Evolutionary conservation across 2,888 invertebrate species (phyloP).

Genomic region (Galerucella calmariensis): DNA sequence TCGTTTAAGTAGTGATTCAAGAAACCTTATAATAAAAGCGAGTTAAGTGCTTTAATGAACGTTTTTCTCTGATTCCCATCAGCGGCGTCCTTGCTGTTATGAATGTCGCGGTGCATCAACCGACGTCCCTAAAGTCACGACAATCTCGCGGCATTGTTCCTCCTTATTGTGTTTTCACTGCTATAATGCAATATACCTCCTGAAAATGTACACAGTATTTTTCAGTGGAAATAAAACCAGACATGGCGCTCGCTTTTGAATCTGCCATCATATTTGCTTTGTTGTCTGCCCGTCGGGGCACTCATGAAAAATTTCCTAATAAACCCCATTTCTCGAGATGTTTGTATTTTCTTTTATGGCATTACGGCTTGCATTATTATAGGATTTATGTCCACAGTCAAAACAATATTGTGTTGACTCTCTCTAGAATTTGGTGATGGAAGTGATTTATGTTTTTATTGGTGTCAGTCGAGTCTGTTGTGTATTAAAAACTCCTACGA

Average conservation of each 20-base stretch:
- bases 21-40: neutral
- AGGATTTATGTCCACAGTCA: constrained; percentile 27
- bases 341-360: constrained; percentile 36
- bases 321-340: constrained; percentile 35
- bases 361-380: constrained; percentile 23
- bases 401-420: constrained; percentile 24
- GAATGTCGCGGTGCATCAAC: constrained; percentile 21
- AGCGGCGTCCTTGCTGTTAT: constrained; percentile 19
- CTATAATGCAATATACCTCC: constrained; percentile 44
- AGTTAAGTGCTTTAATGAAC: constrained; percentile 30
- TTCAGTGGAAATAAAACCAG: constrained; percentile 34
- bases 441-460: neutral
- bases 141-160: constrained; percentile 50
- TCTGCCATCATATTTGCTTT: constrained; percentile 35
- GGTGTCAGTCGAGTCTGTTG: too few relatives aligned
- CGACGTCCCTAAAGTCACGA: constrained; percentile 52
- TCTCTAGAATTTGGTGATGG: neutral
- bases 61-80: constrained; percentile 17
- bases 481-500: too few relatives aligned
- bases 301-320: constrained; percentile 36
- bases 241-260: constrained; percentile 30
- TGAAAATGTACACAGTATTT: constrained; percentile 39
- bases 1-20: neutral
- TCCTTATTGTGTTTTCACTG: constrained; percentile 49
- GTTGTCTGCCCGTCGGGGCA: constrained; percentile 33